Conservation (phyloP, 2,888 invertebrate species). For the Anticlea derivata region DNA sequence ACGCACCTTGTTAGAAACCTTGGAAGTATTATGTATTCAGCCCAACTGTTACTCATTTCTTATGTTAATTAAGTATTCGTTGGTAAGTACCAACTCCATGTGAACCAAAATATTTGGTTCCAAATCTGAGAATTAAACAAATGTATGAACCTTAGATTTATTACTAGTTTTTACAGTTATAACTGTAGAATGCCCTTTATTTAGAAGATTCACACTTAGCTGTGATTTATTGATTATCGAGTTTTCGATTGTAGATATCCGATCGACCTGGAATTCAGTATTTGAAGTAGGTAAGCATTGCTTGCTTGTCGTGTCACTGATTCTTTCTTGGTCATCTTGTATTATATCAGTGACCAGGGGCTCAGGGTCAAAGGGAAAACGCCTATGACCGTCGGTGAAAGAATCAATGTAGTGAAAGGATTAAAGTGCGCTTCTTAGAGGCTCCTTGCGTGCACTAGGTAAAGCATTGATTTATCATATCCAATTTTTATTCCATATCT, state of each 20-base stretch:
- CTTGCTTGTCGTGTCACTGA: too few species aligned
- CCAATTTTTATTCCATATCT: too few species aligned
- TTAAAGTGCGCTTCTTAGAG: too few species aligned
- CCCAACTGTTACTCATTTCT: slow-evolving; percentile 59
- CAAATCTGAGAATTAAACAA: slow-evolving; percentile 28
- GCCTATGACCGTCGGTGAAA: too few species aligned
- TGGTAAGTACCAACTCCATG: slow-evolving; percentile 25
- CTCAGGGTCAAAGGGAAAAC: too few species aligned
- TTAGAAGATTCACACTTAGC: slow-evolving; percentile 24
- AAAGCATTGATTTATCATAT: slow-evolving; percentile 13
- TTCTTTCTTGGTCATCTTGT: too few species aligned
- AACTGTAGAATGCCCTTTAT: slow-evolving; percentile 35
- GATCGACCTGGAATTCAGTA: slow-evolving; percentile 6
- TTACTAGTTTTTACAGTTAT: slow-evolving; percentile 27
- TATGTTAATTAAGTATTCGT: slow-evolving; percentile 54
- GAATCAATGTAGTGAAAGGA: too few species aligned
- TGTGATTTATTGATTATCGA: slow-evolving; percentile 33
- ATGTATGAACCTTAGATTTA: slow-evolving; percentile 28
- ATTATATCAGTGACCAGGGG: too few species aligned
- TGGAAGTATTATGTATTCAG: slow-evolving; percentile 54
- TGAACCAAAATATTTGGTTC: slow-evolving; percentile 42
- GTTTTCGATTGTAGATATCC: slow-evolving; percentile 17
- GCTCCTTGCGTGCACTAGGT: too few species aligned
- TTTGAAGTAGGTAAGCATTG: not conserved
- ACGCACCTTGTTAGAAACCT: not conserved